Base-by-base conservation (phyloP, 2,888 invertebrate genomes). In the Lamellibrachia satsuma region DNA sequence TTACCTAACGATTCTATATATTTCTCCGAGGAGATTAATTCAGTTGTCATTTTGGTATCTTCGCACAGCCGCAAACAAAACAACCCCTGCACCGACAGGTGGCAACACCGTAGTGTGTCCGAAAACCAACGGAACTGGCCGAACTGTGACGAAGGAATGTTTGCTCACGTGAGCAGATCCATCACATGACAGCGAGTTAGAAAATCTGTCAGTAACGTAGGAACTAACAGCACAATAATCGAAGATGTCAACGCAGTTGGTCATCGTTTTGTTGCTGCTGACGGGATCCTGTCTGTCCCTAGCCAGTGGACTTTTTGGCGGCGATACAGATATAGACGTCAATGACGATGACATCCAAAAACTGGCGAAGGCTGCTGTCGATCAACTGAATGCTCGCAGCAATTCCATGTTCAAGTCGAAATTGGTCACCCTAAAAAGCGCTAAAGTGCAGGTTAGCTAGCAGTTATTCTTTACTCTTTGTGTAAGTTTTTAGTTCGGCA, bases 321-420 rank as follows among this genome's bases (percentile, higher is more conserved):
- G 92, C 9, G 39, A 90, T 52, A 90, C n/a, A 52, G 91, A 90
- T 7, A 39, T 90, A 51, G 93, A 92, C 52, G 57, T 90, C 52
- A 91, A 92, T 15, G 55, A 90, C n/a, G 92, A 91, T 39, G 93
- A 93, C 27, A 90, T 92, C 9, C 15, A 92, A 57, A 92, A 90
- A 15, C 93, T 93, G 1, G 92, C 93, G 51, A 90, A n/a, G 11
- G 93, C 93, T 93, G 94, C 93, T 22, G 91, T 93, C 51, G 92
- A 92, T n/a, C 60, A 93, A 52, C 39, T 94, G 52, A 93, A 94
- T 60, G 90, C 91, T 11, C 52, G 90, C 52, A 92, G 93, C n/a
- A 94, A 94, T 57, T 92, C 93, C 39, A 91, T 94, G 91, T 93
- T 92, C 92, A 90, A 92, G 57, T 27, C 90, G 60, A 52, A 92